Evolutionary conservation across 2,113 vertebrate genomes (phyloP), one percentile per base, ranked within the genome.

Genomic region (Etheostoma cragini): DNA sequence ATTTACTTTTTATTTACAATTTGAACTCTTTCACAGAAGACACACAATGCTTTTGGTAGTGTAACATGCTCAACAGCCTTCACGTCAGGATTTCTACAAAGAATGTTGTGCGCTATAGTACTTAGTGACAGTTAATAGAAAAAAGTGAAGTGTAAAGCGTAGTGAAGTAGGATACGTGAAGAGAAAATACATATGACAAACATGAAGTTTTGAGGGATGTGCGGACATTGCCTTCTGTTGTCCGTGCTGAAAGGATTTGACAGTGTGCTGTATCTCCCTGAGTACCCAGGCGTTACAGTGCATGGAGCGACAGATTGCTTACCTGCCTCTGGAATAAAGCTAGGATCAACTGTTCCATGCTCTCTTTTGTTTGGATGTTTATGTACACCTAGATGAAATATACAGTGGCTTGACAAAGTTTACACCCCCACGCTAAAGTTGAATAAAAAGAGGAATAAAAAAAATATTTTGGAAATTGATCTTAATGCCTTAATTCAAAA

Each of bases 1-100:
- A 68, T 77, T 70, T 73, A 63, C 52, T 73, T 33, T n/a, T n/a
- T n/a, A n/a, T n/a, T n/a, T n/a, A n/a, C 35, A 67, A 21, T 62
- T 42, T 58, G 8, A 45, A 24, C 50, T 61, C 10, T 53, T 68
- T 46, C 30, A 19, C 17, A 24, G 45, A 50, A 17, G 35, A 38
- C 17, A 62, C 1, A 16, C 7, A 17, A 12, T 17, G 45, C 10
- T 14, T 21, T 35, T 38, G 33, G 14, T 4, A 8, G 56, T 54
- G 24, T 22, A 52, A 45, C 65, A 38, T 33, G 8, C 14, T 24
- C 1, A 79, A 21, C 47, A 72, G 38, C 2, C 38, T 64, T 58
- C 14, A 21, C 19, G 13, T 46, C 26, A 6, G 14, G 5, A 6
- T 62, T 61, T 17, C 22, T 62, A 38, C 2, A 67, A 67, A 45